Evolutionary conservation across 1,140 invertebrate species (phyloP).

Genomic region (Lethocerus indicus): DNA sequence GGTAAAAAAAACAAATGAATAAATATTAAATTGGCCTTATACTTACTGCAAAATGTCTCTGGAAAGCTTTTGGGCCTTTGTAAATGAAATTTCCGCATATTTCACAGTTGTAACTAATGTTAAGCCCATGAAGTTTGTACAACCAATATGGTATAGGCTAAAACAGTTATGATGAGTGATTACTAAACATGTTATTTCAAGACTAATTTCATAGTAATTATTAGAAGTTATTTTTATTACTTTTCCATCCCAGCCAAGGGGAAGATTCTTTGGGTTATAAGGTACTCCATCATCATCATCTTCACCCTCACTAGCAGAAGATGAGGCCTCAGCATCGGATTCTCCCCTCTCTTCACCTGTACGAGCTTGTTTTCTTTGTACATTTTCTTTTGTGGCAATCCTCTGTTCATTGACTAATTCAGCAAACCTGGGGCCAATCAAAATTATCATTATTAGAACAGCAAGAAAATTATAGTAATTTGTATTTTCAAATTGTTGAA

Average conservation of each 20-base stretch:
- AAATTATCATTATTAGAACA: conserved; percentile 2
- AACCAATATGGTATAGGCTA: conserved; percentile 97
- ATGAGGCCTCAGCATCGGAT: conserved; percentile 79
- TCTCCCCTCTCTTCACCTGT: conserved; percentile 88
- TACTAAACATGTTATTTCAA: too few species aligned
- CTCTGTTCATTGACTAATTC: conserved; percentile 71
- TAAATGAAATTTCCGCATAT: conserved; percentile 99
- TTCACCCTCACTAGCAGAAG: conserved; percentile 69
- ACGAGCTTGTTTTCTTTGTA: conserved; percentile 92
- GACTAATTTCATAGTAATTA: too few species aligned
- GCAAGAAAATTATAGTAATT: neutral
- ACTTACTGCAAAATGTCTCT: conserved; percentile 86
- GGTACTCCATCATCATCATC: conserved; percentile 88
- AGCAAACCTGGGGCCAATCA: conserved; percentile 39
- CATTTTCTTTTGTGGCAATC: conserved; percentile 89
- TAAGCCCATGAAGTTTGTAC: conserved; percentile 97
- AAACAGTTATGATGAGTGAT: conserved; percentile 21
- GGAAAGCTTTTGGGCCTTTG: conserved; percentile 99
- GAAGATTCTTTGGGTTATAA: conserved; percentile 98
- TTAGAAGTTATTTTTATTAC: conserved; percentile 29
- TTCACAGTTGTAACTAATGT: conserved; percentile 98
- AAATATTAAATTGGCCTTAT: conserved; percentile 6
- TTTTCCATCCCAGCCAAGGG: conserved; percentile 98
- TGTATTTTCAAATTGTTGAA: neutral
- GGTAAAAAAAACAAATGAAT: too few species aligned